Percentiles rank a stretch among this genome's conserved stretches.
Conservation (phyloP, 2,797 vertebrate genomes). For the Cyprinodon diabolis region DNA sequence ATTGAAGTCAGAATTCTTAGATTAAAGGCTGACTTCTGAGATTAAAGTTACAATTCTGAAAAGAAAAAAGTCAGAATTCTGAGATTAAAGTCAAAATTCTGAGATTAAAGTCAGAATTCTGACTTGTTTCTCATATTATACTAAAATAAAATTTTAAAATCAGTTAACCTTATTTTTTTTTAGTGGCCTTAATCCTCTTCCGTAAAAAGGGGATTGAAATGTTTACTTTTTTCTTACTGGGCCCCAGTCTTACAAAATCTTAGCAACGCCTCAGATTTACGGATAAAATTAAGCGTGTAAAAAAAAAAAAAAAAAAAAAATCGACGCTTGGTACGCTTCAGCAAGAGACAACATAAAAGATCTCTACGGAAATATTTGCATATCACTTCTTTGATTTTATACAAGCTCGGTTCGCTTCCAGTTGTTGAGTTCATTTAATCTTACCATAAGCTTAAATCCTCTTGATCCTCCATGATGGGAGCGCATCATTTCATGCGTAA, state of each 20-base stretch:
- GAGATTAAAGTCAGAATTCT: too few species aligned
- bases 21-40: too few species aligned
- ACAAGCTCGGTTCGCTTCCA: too few species aligned
- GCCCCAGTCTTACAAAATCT: not conserved
- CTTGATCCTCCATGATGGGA: not conserved
- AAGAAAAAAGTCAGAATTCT: too few species aligned
- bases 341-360: not conserved
- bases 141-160: too few species aligned
- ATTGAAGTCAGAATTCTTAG: too few species aligned
- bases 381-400: not conserved
- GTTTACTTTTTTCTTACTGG: not conserved
- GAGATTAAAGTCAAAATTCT: too few species aligned
- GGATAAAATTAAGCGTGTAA: not conserved
- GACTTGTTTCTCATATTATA: too few species aligned
- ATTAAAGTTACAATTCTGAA: too few species aligned
- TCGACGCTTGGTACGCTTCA: not conserved
- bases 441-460: constrained; percentile 48
- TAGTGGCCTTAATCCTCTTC: too few species aligned
- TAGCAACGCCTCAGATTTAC: not conserved
- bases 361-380: not conserved
- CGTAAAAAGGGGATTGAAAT: not conserved
- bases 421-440: constrained; percentile 3
- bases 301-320: too few species aligned
- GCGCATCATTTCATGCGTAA: not conserved
- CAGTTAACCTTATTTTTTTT: too few species aligned